Percentiles rank a stretch among this genome's conserved stretches.
phyloP scores from a whole-genome alignment of 2,797 vertebrate genomes.

The Esox masquinongy region DNA sequence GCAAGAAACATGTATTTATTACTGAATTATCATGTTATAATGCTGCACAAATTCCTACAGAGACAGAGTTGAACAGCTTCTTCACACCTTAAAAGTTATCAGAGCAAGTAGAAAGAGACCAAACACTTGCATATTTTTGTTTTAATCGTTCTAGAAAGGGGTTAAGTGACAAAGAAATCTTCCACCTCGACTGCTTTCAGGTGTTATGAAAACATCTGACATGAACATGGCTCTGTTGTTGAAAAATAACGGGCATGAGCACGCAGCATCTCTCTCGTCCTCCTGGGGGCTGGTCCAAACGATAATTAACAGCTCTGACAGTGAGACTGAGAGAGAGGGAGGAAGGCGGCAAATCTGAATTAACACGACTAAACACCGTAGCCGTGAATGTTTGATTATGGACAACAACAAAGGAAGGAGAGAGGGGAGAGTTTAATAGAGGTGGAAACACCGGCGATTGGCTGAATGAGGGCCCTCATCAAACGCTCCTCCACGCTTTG shows the following conservation, averaged over 20 bases:
- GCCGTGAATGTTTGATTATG: constrained; percentile 88
- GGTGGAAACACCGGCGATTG: constrained; percentile 67
- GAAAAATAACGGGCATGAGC: constrained; percentile 30
- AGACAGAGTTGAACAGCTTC: not conserved
- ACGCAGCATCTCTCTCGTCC: constrained; percentile 67
- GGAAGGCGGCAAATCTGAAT: constrained; percentile 90
- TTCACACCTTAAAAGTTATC: not conserved
- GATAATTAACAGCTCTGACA: constrained; percentile 81
- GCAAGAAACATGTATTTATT: not conserved
- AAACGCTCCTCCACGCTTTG: constrained; percentile 32
- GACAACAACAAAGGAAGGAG: constrained; percentile 58
- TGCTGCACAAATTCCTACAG: not conserved
- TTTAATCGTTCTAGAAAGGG: not conserved
- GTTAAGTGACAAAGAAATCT: constrained; percentile 4
- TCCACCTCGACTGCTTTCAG: constrained; percentile 40
- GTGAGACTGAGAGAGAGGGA: constrained; percentile 48
- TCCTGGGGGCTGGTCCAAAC: constrained; percentile 68
- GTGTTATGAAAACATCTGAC: constrained; percentile 44
- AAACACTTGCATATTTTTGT: not conserved
- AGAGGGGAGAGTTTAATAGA: constrained; percentile 80
- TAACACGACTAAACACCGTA: constrained; percentile 81
- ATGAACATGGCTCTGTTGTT: constrained; percentile 29
- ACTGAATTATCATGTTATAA: not conserved
- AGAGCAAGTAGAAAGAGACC: not conserved
- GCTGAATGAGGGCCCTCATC: constrained; percentile 49